phyloP scores from a whole-genome alignment of 92 coral and sea anemone species.

The Pocillopora meandrina region DNA sequence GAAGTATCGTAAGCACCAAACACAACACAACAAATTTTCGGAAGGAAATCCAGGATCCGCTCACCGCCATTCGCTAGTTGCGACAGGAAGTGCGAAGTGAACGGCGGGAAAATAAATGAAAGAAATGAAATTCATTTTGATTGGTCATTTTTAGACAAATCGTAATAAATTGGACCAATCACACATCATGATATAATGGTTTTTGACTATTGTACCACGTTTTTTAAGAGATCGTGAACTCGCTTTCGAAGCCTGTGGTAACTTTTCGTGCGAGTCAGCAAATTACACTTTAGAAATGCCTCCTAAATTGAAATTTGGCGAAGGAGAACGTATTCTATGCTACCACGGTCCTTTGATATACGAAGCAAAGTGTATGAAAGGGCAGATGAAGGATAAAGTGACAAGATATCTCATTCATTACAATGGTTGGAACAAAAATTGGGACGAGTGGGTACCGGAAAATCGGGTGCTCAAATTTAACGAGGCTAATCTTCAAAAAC shows the following conservation, averaged over 20 bases:
- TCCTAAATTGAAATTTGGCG: slow-evolving; percentile 93
- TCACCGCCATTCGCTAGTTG: slow-evolving; percentile 1
- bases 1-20: not conserved
- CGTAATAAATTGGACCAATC: not conserved
- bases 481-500: slow-evolving; percentile 93
- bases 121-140: not conserved
- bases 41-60: not conserved
- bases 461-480: slow-evolving; percentile 92
- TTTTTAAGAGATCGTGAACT: slow-evolving; percentile 8
- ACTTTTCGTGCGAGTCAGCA: slow-evolving; percentile 62
- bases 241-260: not conserved
- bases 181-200: not conserved
- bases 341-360: slow-evolving; percentile 96
- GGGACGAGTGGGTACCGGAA: slow-evolving; percentile 99
- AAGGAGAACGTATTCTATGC: slow-evolving; percentile 98
- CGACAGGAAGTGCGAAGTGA: slow-evolving; percentile 29
- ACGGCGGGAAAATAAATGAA: slow-evolving; percentile 27
- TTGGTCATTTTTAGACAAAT: slow-evolving; percentile 20
- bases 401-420: slow-evolving; percentile 95
- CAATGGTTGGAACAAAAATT: slow-evolving; percentile 99
- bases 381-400: slow-evolving; percentile 92
- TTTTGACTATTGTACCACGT: slow-evolving; percentile 44
- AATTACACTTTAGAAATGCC: slow-evolving; percentile 63
- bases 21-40: not conserved
- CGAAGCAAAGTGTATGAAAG: slow-evolving; percentile 98